A percentile compares a stretch with the other conserved stretches of the same genome.
Evolutionary conservation across 1,140 invertebrate genomes (phyloP).

Genomic region (Drosophila sp.): DNA sequence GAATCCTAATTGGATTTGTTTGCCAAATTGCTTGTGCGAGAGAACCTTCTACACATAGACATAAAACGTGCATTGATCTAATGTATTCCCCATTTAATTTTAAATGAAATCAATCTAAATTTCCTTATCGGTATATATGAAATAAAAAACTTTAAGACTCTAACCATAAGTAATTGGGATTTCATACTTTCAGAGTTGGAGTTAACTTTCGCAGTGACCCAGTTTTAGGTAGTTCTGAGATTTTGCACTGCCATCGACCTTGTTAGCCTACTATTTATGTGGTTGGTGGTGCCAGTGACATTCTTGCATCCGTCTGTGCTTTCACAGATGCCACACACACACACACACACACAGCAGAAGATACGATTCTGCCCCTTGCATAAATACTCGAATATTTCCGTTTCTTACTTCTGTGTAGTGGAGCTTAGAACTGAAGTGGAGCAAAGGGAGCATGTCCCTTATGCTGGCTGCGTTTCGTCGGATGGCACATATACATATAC

Average conservation of each 20-base stretch:
- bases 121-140: background rate
- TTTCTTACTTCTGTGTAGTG: background rate
- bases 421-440: slow-evolving; percentile 1
- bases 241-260: slow-evolving; percentile 6
- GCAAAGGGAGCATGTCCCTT: slow-evolving; percentile 8
- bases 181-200: background rate
- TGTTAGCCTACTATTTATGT: slow-evolving; percentile 4
- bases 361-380: background rate
- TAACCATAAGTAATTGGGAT: slow-evolving; percentile 4
- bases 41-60: background rate
- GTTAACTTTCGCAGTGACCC: background rate
- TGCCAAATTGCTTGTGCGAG: too few relatives aligned
- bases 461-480: background rate
- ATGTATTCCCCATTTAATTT: background rate
- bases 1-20: slow-evolving; percentile 6
- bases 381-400: slow-evolving; percentile 5
- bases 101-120: slow-evolving; percentile 3
- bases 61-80: background rate
- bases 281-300: slow-evolving; percentile 2
- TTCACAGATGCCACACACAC: background rate
- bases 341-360: background rate
- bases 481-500: slow-evolving; percentile 34
- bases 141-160: background rate
- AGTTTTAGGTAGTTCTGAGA: background rate
- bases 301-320: slow-evolving; percentile 1